A percentile compares a stretch with the other conserved stretches of the same genome.
Conservation (phyloP, 2,888 invertebrate genomes). For the Athripsodes cinereus region DNA sequence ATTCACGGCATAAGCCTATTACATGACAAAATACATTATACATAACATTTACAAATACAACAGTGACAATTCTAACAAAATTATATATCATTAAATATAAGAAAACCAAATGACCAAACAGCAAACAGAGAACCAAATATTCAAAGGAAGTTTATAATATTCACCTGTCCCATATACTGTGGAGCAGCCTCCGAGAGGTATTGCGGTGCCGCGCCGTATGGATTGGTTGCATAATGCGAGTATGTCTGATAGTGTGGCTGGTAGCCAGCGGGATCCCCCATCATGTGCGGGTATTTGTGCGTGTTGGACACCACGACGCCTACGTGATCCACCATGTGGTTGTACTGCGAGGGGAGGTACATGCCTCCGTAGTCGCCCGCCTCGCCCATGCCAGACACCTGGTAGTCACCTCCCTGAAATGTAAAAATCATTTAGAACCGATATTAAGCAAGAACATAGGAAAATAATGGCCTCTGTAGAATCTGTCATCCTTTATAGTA, state of each 20-base stretch:
- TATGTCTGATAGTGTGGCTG: constrained; percentile 43
- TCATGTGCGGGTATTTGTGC: constrained; percentile 46
- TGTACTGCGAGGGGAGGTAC: constrained; percentile 49
- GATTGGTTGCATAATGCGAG: constrained; percentile 45
- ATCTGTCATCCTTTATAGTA: too few species aligned
- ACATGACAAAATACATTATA: too few species aligned
- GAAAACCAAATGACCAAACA: too few species aligned
- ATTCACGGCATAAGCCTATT: too few species aligned
- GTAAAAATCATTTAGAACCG: too few species aligned
- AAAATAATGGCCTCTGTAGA: too few species aligned
- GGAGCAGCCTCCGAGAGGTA: constrained; percentile 45
- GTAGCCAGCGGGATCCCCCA: constrained; percentile 26
- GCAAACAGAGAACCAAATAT: too few species aligned
- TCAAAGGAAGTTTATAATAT: too few species aligned
- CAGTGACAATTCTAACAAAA: too few species aligned
- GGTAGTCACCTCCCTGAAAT: constrained; percentile 25
- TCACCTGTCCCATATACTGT: constrained; percentile 47
- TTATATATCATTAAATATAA: too few species aligned
- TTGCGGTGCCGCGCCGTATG: constrained; percentile 39
- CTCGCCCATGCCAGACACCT: constrained; percentile 31
- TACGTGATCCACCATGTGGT: constrained; percentile 50
- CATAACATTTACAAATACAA: too few species aligned
- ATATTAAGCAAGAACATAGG: too few species aligned
- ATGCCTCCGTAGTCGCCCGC: constrained; percentile 46
- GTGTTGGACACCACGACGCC: constrained; percentile 52